Evolutionary conservation across 2,888 invertebrate genomes (phyloP), one percentile per base, ranked within the genome.

Genomic region (Adelphocoris suturalis): DNA sequence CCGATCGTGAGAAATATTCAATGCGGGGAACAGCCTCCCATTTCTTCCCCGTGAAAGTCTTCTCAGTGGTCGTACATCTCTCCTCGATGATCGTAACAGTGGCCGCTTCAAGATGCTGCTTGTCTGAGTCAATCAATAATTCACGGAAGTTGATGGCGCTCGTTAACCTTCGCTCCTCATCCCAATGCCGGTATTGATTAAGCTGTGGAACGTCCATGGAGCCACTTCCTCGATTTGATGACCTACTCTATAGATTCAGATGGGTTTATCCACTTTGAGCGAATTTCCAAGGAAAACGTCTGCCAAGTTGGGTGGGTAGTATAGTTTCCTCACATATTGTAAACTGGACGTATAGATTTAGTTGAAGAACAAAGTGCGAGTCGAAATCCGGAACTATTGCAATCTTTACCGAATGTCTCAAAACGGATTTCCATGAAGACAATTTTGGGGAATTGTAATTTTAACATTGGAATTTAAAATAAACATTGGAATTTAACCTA

Each of bases 81-180:
- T n/a, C n/a, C n/a, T n/a, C n/a, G n/a, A 68, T 19, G 68, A 68
- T 68, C 68, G 13, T 68, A 23, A 68, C 68, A 68, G 68, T 68
- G 68, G 23, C 23, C 68, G 23, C 23, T 13, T 12, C 19, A 16
- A 57, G n/a, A 57, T 68, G 68, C n/a, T 19, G 68, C 68, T 23
- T 68, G 68, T 68, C 68, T 16, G 52, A 61, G 68, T 68, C 68
- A 68, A 68, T 68, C 68, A 68, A 68, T 68, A 68, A 23, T 68
- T 68, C 23, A 68, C 68, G 68, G 68, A 27, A 68, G 68, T 23
- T 9, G 23, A 5, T 68, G 68, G 23, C 19, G 68, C 68, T 68
- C 68, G 68, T 68, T 68, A 68, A 68, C 68, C 16, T 57, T 14
- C 2, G 37, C 37, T 37, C 37, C 37, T 37, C 37, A 5, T n/a